These are phyloP conservation scores for Fragum whitleyi DNA, from an alignment of 2,888 invertebrate species.

Conservation along the genomic window DNA sequence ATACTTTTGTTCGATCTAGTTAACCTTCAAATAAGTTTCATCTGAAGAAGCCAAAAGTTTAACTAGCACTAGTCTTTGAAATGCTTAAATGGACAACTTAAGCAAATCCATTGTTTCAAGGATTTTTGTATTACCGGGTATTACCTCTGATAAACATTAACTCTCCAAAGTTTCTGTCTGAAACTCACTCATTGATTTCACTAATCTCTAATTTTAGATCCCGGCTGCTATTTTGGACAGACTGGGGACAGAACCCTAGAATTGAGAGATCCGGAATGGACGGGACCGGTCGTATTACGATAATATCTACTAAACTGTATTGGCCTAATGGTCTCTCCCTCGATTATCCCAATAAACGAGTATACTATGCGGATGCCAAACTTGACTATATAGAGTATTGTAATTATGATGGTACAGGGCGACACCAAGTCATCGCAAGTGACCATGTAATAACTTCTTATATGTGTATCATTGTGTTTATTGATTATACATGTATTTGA, in stretches of 20 bases:
- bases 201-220: too few relatives aligned
- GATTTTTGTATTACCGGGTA: too few relatives aligned
- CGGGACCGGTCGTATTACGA: slow-evolving; percentile 93
- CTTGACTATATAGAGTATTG: slow-evolving; percentile 99
- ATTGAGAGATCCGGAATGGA: slow-evolving; percentile 99
- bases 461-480: background rate
- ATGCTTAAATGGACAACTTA: too few relatives aligned
- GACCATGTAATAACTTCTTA: slow-evolving; percentile 85
- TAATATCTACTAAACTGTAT: slow-evolving; percentile 97
- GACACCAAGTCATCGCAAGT: slow-evolving; percentile 90
- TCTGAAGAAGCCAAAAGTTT: too few relatives aligned
- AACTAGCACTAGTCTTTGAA: too few relatives aligned
- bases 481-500: too few relatives aligned
- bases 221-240: slow-evolving; percentile 95
- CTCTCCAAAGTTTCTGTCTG: too few relatives aligned
- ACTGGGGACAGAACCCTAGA: slow-evolving; percentile 99
- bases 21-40: too few relatives aligned
- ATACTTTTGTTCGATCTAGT: too few relatives aligned
- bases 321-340: slow-evolving; percentile 99
- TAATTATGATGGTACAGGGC: slow-evolving; percentile 96
- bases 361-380: slow-evolving; percentile 99
- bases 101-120: too few relatives aligned
- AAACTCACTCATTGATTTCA: too few relatives aligned
- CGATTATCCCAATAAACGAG: slow-evolving; percentile 95
- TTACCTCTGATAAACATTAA: too few relatives aligned